A percentile compares a stretch with the other conserved stretches of the same genome.
phyloP scores from a whole-genome alignment of 92 coral and sea anemone genomes.

The Chrysogorgia sp. region DNA sequence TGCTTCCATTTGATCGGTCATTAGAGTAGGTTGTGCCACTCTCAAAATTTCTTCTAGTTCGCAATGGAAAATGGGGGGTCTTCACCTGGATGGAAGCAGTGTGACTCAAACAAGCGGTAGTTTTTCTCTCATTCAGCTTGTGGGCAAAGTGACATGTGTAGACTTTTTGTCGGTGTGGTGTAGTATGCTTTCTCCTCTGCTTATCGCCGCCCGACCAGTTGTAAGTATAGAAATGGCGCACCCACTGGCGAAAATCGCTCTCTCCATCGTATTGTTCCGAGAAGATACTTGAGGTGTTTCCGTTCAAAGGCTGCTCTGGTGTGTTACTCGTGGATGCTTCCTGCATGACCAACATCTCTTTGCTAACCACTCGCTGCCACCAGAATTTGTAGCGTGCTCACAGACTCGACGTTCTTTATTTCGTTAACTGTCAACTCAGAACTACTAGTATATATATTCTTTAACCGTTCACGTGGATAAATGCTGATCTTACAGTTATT shows the following conservation, averaged over 20 bases:
- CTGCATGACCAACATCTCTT: neutral
- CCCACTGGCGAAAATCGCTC: no score
- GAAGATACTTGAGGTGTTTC: neutral
- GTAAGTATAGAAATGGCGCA: slow-evolving; percentile 18
- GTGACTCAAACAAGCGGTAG: neutral
- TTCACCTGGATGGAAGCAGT: slow-evolving; percentile 10
- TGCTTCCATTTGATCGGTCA: neutral
- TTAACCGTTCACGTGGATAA: no score
- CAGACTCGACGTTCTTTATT: neutral
- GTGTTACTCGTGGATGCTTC: neutral
- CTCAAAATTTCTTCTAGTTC: slow-evolving; percentile 6
- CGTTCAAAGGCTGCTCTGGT: neutral
- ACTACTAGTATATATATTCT: no score
- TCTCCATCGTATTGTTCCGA: no score
- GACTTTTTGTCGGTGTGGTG: slow-evolving; percentile 5
- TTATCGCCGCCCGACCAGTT: slow-evolving; percentile 28
- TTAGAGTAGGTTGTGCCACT: slow-evolving; percentile 10
- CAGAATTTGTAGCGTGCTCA: neutral
- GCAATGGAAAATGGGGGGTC: slow-evolving; percentile 22
- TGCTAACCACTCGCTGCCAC: neutral
- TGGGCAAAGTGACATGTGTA: no score
- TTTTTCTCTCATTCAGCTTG: neutral
- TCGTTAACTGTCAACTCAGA: no score
- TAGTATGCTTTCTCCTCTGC: neutral
- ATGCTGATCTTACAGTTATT: no score